Conservation (phyloP, 2,888 invertebrate genomes). For the Pyrgus malvae region DNA sequence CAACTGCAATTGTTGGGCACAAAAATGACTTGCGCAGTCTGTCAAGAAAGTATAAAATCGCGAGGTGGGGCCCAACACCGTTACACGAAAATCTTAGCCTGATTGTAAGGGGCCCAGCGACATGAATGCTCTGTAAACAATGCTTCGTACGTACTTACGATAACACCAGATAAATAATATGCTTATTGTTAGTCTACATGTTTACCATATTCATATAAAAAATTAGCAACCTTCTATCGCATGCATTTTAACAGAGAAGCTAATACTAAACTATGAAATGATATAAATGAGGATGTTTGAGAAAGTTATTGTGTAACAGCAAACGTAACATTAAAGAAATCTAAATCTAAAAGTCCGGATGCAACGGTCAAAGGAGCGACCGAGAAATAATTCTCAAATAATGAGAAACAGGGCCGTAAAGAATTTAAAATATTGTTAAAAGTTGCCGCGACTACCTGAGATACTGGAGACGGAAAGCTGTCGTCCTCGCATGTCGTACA, state of each 20-base stretch:
- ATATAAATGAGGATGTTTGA: not conserved
- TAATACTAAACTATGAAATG: not conserved
- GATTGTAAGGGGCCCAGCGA: constrained; percentile 39
- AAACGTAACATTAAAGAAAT: constrained; percentile 11
- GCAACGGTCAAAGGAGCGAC: constrained; percentile 9
- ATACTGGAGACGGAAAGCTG: constrained; percentile 50
- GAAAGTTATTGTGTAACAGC: not conserved
- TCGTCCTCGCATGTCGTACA: constrained; percentile 45
- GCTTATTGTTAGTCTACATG: not conserved
- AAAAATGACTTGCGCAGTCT: not conserved
- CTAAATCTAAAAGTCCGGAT: constrained; percentile 9
- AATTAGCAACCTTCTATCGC: not conserved
- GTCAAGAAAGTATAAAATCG: constrained; percentile 50
- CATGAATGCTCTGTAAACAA: constrained; percentile 43
- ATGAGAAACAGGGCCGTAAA: constrained; percentile 24
- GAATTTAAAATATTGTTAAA: constrained; percentile 35
- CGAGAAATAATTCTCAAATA: constrained; percentile 19
- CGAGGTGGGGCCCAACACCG: constrained; percentile 43
- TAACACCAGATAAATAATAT: not conserved
- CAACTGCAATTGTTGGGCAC: not conserved
- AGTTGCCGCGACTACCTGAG: constrained; percentile 44
- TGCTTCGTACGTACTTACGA: not conserved
- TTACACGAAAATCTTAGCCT: constrained; percentile 40
- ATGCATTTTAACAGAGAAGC: constrained; percentile 2
- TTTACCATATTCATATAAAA: not conserved